phyloP scores from a whole-genome alignment of 1,140 invertebrate genomes.

The Drepana arcuata region DNA sequence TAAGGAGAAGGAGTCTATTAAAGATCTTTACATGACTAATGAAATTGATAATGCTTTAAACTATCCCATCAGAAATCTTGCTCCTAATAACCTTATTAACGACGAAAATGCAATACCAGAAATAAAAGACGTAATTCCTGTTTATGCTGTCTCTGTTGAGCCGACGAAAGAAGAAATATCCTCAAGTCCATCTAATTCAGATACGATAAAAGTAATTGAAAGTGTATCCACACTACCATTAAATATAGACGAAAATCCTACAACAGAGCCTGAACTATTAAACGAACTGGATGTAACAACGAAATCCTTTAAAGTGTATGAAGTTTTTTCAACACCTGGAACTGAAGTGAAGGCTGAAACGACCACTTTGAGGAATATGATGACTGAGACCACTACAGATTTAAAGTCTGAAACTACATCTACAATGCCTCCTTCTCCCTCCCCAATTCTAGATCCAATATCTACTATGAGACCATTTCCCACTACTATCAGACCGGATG shows the following conservation, averaged over 20 bases:
- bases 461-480: slow-evolving; percentile 17
- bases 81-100: slow-evolving; percentile 11
- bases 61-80: slow-evolving; percentile 22
- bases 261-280: slow-evolving; percentile 26
- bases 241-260: slow-evolving; percentile 22
- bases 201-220: slow-evolving; percentile 39
- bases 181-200: too few species aligned
- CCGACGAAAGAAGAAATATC: too few species aligned
- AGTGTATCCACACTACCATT: slow-evolving; percentile 52
- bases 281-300: slow-evolving; percentile 46
- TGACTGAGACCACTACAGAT: slow-evolving; percentile 54
- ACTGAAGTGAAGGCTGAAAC: slow-evolving; percentile 7
- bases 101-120: slow-evolving; percentile 12
- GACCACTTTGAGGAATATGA: slow-evolving; percentile 34
- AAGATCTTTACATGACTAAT: slow-evolving; percentile 57
- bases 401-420: slow-evolving; percentile 41
- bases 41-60: slow-evolving; percentile 54
- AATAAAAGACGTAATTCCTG: slow-evolving; percentile 31
- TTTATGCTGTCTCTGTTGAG: slow-evolving; percentile 41
- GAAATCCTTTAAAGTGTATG: slow-evolving; percentile 53
- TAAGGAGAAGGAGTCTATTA: slow-evolving; percentile 43
- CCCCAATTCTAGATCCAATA: slow-evolving; percentile 20
- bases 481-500: slow-evolving; percentile 32
- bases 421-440: slow-evolving; percentile 31
- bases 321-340: slow-evolving; percentile 37